Percentiles rank a stretch among this genome's conserved stretches.
Evolutionary conservation across 2,113 vertebrate species (phyloP).

Genomic region (Takifugu flavidus): DNA sequence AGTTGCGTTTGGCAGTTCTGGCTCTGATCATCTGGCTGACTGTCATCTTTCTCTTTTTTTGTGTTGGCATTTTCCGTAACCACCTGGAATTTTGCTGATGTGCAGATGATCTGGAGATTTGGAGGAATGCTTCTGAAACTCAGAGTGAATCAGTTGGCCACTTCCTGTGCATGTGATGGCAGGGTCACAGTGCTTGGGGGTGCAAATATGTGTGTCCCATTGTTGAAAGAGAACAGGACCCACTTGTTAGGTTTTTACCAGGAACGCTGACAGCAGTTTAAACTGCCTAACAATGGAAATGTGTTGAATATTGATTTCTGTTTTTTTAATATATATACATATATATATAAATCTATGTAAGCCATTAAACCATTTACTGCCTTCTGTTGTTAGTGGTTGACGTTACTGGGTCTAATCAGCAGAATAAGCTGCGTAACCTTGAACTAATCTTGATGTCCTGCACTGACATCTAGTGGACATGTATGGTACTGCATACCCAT

Average conservation of each 20-base stretch:
- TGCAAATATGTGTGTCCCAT: constrained; percentile 7
- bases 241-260: constrained; percentile 13
- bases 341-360: too few species aligned
- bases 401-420: background rate
- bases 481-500: constrained; percentile 21
- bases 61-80: background rate
- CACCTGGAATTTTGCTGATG: constrained; percentile 5
- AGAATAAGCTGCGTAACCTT: too few species aligned
- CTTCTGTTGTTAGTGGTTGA: constrained; percentile 8
- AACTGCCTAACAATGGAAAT: background rate
- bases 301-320: background rate
- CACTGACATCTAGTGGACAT: constrained; percentile 67
- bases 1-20: too few species aligned
- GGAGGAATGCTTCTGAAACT: constrained; percentile 43
- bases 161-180: constrained; percentile 40
- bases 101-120: constrained; percentile 6
- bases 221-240: constrained; percentile 27
- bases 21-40: background rate
- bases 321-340: background rate
- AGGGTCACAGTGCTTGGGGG: constrained; percentile 19
- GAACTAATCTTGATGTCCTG: too few species aligned
- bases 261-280: background rate
- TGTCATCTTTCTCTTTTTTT: background rate
- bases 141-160: constrained; percentile 40
- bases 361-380: background rate